Evolutionary conservation across 2,888 invertebrate genomes (phyloP).

Genomic region (Torymus texanus): DNA sequence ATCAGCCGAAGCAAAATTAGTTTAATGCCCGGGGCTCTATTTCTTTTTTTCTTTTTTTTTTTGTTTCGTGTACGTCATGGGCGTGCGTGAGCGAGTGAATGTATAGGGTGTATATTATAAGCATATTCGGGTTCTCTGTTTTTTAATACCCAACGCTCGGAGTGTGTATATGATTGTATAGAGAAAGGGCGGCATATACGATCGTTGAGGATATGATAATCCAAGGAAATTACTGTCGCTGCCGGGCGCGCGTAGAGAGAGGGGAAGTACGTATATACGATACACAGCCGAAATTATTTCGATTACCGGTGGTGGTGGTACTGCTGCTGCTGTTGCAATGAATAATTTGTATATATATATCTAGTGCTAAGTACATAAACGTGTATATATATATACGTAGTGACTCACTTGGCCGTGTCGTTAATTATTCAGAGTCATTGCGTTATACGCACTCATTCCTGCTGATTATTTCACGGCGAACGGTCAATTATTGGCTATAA

Average conservation of each 20-base stretch:
- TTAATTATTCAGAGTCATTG: conserved; percentile 27
- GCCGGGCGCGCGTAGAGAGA: not conserved
- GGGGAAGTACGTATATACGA: not conserved
- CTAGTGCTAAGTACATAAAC: conserved; percentile 33
- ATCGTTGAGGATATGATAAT: conserved; percentile 22
- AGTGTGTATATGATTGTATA: not conserved
- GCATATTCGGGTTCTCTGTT: conserved; percentile 2
- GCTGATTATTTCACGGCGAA: conserved; percentile 19
- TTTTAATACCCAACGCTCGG: not conserved
- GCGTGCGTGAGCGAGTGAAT: too few species aligned
- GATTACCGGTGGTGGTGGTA: conserved; percentile 15
- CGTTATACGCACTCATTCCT: conserved; percentile 15
- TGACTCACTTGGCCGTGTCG: not conserved
- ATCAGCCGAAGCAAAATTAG: conserved; percentile 49
- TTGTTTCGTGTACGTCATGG: conserved; percentile 1
- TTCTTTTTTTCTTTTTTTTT: not conserved
- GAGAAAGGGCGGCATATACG: not conserved
- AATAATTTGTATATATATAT: not conserved
- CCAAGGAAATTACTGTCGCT: conserved; percentile 21
- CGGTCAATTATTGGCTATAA: conserved; percentile 21
- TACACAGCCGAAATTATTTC: conserved; percentile 25
- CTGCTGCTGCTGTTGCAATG: too few species aligned
- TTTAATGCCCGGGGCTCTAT: conserved; percentile 27
- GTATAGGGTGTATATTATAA: too few species aligned
- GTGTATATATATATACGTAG: conserved; percentile 18